A percentile compares a stretch with the other conserved stretches of the same genome.
Evolutionary conservation across 1,140 invertebrate genomes (phyloP).

Genomic region (Aleiodes sp.): DNA sequence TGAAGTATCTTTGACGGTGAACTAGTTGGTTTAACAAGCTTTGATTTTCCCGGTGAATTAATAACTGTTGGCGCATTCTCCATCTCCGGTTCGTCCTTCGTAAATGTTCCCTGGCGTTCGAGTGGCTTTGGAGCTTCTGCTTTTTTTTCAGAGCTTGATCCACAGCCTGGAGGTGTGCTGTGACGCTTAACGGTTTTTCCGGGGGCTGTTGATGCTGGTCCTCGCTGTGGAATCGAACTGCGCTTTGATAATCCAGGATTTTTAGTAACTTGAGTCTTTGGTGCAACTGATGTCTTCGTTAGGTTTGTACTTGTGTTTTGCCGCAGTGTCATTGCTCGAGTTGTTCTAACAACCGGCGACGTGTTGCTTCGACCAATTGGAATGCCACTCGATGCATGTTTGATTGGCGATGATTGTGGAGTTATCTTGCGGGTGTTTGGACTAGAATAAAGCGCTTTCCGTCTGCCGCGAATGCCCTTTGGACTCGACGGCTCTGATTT

Average conservation of each 20-base stretch:
- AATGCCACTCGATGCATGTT: constrained; percentile 50
- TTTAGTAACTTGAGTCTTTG: constrained; percentile 33
- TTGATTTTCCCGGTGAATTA: constrained; percentile 53
- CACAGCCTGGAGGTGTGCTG: constrained; percentile 48
- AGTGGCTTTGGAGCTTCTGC: constrained; percentile 62
- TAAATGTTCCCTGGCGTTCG: constrained; percentile 87
- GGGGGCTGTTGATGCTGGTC: constrained; percentile 39
- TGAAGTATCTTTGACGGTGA: constrained; percentile 39
- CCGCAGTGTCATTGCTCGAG: constrained; percentile 55
- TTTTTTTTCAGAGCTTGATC: constrained; percentile 32
- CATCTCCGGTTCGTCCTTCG: constrained; percentile 77
- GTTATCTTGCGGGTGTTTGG: constrained; percentile 54
- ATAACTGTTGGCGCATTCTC: constrained; percentile 58
- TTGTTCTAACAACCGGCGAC: constrained; percentile 57
- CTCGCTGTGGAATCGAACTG: constrained; percentile 53
- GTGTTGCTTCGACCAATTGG: constrained; percentile 59
- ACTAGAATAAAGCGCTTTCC: constrained; percentile 75
- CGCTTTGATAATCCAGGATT: constrained; percentile 43
- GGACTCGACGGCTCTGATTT: constrained; percentile 58
- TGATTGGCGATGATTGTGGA: constrained; percentile 55
- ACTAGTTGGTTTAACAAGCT: constrained; percentile 53
- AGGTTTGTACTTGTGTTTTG: constrained; percentile 50
- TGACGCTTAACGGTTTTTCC: constrained; percentile 51
- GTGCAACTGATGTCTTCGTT: constrained; percentile 39
- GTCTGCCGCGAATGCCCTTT: constrained; percentile 79